Conservation (phyloP, 2,888 invertebrate species). For the Diabrotica balteata region DNA sequence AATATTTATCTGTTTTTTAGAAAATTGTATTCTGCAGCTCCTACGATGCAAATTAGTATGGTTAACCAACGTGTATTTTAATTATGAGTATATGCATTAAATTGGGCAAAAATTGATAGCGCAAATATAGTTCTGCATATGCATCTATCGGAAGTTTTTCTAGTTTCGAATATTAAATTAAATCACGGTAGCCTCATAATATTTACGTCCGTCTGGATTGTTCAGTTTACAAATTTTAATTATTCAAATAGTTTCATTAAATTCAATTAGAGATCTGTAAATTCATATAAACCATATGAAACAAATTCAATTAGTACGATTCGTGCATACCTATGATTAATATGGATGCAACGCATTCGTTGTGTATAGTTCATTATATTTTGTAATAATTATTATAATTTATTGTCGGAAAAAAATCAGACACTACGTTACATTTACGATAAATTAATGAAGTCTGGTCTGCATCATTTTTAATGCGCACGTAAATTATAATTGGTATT, state of each 20-base stretch:
- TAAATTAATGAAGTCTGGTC: not conserved
- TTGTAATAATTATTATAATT: constrained; percentile 7
- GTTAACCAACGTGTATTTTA: too few relatives aligned
- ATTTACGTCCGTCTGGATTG: constrained; percentile 10
- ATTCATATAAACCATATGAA: constrained; percentile 11
- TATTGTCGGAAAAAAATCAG: not conserved
- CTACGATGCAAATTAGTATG: too few relatives aligned
- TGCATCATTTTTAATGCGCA: too few relatives aligned
- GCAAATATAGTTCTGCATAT: too few relatives aligned
- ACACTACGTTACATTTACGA: not conserved
- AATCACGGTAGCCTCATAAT: not conserved
- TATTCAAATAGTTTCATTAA: constrained; percentile 22
- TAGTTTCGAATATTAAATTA: not conserved
- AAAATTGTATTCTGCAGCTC: too few relatives aligned
- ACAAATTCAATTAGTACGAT: constrained; percentile 5
- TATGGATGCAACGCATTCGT: not conserved
- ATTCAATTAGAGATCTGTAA: constrained; percentile 14
- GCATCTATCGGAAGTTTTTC: not conserved
- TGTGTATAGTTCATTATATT: constrained; percentile 6
- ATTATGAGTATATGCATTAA: too few relatives aligned
- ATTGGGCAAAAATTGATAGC: too few relatives aligned
- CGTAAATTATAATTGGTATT: too few relatives aligned
- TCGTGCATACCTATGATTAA: constrained; percentile 3
- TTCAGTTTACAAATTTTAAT: constrained; percentile 13
- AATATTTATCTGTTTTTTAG: too few relatives aligned